These are phyloP conservation scores for Lepisosteus oculatus DNA, from an alignment of 2,113 vertebrate species.

Conservation along the genomic window DNA sequence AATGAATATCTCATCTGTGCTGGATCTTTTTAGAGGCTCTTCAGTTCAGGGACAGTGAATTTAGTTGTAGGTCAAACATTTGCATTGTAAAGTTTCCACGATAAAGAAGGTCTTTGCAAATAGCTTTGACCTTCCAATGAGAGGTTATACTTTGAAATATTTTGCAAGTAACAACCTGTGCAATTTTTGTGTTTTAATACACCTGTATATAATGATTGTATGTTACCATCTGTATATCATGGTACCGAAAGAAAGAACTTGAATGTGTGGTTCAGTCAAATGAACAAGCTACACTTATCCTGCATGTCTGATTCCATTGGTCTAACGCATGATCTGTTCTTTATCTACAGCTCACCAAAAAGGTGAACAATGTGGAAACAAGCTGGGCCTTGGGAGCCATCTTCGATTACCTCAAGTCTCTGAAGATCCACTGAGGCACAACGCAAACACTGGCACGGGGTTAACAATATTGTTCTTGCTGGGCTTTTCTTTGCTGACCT, in stretches of 20 bases:
- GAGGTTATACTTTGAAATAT: neutral
- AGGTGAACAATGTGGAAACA: slow-evolving; percentile 93
- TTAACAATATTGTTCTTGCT: slow-evolving; percentile 2
- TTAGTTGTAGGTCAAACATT: neutral
- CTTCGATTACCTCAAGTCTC: slow-evolving; percentile 86
- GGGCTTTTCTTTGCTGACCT: neutral
- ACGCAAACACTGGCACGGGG: slow-evolving; percentile 42
- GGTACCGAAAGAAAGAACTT: slow-evolving; percentile 43
- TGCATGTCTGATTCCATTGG: slow-evolving; percentile 2
- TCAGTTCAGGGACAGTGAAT: neutral
- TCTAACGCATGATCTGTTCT: slow-evolving; percentile 3
- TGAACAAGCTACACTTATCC: neutral
- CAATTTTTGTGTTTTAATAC: neutral
- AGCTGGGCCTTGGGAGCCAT: slow-evolving; percentile 95
- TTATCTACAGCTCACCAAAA: slow-evolving; percentile 82
- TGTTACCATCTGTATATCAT: neutral
- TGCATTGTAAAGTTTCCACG: neutral
- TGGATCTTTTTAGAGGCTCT: neutral
- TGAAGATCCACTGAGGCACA: slow-evolving; percentile 70
- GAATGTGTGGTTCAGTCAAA: slow-evolving; percentile 37
- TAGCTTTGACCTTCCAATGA: neutral
- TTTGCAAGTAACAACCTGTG: neutral
- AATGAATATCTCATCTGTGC: neutral
- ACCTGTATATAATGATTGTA: too few species aligned
- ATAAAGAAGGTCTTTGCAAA: too few species aligned